Base-by-base conservation (phyloP, 2,797 vertebrate species). In the Danio tinwini region DNA sequence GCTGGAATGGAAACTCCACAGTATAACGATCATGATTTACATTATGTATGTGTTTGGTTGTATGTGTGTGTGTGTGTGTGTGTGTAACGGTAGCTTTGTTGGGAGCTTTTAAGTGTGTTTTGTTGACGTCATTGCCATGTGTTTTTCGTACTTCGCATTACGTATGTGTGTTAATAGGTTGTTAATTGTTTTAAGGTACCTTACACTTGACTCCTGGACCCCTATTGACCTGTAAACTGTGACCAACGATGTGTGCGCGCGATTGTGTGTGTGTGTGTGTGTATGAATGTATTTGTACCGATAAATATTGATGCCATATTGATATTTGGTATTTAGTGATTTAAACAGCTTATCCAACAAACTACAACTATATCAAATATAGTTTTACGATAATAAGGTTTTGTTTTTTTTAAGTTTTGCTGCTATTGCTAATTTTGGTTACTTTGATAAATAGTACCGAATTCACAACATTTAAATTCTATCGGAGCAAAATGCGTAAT, bases 201-300 rank as follows among this genome's bases (percentile, higher is more conserved):
- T 93, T 87, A 93, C 90, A 91, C 90, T 92, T 92, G 90, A 93
- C 90, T 93, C 89, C 81, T 87, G 80, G 91, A 91, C 90, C 89
- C 86, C 76, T 92, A 90, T 89, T 88, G 90, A 90, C 91, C 91
- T 90, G 89, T 91, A 91, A 90, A 92, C 93, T 93, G 93, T 93
- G 92, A 91, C 90, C 88, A 85, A 88, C 88, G 17, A 62, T 12
- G 80, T 59, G 61, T 63, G 80, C 7, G 77, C 55, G 56, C n/a
- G 59, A 39, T 45, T 59, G 21, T 37, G 62, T 55, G 74, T 62
- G 74, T 67, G 62, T 74, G 73, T 21, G 81, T 63, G 52, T 64
- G 79, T 29, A 50, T 17, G 70, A 44, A 72, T 78, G 79, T 82
- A 78, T 89, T 87, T 78, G 85, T 92, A 90, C 85, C 85, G 88